phyloP scores from a whole-genome alignment of 2,888 invertebrate species.

The Epistrophe eligans region DNA sequence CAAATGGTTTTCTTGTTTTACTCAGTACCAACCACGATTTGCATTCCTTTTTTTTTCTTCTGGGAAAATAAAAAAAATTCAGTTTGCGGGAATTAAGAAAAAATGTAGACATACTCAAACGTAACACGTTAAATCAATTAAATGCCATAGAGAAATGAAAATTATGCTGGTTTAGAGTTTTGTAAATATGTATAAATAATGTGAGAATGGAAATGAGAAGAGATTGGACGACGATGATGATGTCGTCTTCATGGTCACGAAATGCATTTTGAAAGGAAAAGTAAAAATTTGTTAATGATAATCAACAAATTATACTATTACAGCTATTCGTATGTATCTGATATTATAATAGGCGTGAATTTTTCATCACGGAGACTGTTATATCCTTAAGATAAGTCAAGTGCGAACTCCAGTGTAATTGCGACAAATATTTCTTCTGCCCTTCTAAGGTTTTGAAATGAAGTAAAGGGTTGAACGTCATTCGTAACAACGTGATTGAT shows the following conservation, averaged over 20 bases:
- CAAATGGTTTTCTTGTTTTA: conserved; percentile 28
- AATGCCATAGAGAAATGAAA: conserved; percentile 11
- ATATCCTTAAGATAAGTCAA: too few species aligned
- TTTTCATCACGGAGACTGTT: too few species aligned
- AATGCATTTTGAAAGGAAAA: conserved; percentile 6
- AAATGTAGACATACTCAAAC: not conserved
- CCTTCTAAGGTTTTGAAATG: too few species aligned
- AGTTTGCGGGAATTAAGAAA: not conserved
- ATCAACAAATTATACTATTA: not conserved
- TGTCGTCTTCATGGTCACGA: conserved; percentile 20
- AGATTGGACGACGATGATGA: not conserved
- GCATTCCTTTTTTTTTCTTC: conserved; percentile 1
- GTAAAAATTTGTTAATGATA: conserved; percentile 18
- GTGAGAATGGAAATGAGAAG: not conserved
- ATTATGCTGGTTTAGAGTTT: conserved; percentile 8
- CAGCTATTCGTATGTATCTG: too few species aligned
- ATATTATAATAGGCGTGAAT: not conserved
- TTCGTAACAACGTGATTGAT: not conserved
- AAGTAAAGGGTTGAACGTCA: too few species aligned
- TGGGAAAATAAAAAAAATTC: conserved; percentile 4
- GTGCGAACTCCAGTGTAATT: too few species aligned
- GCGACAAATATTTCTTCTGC: too few species aligned
- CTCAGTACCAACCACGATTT: conserved; percentile 22
- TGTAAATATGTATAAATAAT: not conserved
- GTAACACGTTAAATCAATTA: conserved; percentile 37